phyloP scores from a whole-genome alignment of 1,140 invertebrate genomes.

The Drosophila equinoxialis region DNA sequence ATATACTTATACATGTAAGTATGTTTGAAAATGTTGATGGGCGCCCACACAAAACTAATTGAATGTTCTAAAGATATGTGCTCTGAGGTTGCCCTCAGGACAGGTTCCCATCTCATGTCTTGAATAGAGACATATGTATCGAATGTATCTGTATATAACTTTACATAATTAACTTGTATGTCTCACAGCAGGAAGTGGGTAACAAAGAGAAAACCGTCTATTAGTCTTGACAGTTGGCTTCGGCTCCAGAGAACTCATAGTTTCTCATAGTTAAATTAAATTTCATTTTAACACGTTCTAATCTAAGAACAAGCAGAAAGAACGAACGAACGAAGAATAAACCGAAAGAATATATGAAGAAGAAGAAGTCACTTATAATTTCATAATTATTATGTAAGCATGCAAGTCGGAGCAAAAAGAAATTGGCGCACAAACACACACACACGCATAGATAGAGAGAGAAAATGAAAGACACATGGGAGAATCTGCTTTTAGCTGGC shows the following conservation, averaged over 20 bases:
- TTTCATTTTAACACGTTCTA: slow-evolving; percentile 79
- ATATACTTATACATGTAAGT: no score
- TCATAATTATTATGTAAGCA: slow-evolving; percentile 80
- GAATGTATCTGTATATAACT: slow-evolving; percentile 21
- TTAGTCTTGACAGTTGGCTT: slow-evolving; percentile 50
- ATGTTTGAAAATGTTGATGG: slow-evolving; percentile 28
- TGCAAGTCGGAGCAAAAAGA: slow-evolving; percentile 50
- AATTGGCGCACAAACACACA: slow-evolving; percentile 51
- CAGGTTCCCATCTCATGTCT: slow-evolving; percentile 52
- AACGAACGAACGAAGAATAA: not conserved
- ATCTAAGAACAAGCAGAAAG: slow-evolving; percentile 27
- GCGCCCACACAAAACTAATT: slow-evolving; percentile 43
- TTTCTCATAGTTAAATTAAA: slow-evolving; percentile 77
- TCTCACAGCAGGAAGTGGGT: slow-evolving; percentile 60
- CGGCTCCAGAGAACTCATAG: slow-evolving; percentile 13
- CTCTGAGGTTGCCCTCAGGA: slow-evolving; percentile 32
- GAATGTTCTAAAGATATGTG: slow-evolving; percentile 40
- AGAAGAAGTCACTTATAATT: slow-evolving; percentile 47
- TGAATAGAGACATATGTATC: slow-evolving; percentile 28
- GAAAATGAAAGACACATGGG: not conserved
- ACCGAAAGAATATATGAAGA: not conserved
- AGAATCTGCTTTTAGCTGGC: slow-evolving; percentile 15
- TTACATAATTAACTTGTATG: slow-evolving; percentile 68
- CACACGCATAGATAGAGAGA: not conserved
- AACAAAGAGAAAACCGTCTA: slow-evolving; percentile 62